Evolutionary conservation across 1,140 invertebrate genomes (phyloP).

Genomic region (Uloborus diversus): DNA sequence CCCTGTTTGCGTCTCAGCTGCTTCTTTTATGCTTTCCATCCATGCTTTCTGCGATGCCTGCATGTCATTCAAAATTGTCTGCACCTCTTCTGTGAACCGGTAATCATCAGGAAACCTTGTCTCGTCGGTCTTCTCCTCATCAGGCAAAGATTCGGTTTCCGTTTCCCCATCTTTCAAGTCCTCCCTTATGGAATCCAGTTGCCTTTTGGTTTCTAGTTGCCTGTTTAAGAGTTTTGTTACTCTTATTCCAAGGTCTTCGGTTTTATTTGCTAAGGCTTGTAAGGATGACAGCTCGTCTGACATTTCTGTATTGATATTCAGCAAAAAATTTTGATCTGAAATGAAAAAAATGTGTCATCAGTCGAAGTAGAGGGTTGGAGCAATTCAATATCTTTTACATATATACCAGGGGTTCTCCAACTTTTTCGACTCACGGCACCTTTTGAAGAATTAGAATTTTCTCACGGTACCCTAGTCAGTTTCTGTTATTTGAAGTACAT

Average conservation of each 20-base stretch:
- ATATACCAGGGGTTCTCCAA: no score
- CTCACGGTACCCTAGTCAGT: no score
- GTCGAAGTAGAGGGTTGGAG: no score
- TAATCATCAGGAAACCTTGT: not conserved
- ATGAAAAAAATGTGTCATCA: no score
- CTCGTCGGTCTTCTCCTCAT: no score
- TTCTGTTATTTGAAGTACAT: no score
- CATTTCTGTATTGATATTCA: no score
- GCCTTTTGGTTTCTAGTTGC: not conserved
- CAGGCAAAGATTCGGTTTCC: not conserved
- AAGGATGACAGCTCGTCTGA: not conserved
- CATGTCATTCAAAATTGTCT: not conserved
- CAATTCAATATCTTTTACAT: no score
- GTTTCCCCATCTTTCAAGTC: not conserved
- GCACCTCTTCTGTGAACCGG: not conserved
- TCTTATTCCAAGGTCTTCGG: slow-evolving; percentile 5
- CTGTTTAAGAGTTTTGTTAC: not conserved
- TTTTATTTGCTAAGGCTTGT: not conserved
- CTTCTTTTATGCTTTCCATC: not conserved
- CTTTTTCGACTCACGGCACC: no score
- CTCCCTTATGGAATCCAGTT: not conserved
- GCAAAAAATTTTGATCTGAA: no score
- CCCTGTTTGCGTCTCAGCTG: not conserved
- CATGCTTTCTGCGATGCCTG: not conserved
- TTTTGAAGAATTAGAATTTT: no score